Base-by-base conservation (phyloP, 2,888 invertebrate genomes). In the Cheilosia impressa region DNA sequence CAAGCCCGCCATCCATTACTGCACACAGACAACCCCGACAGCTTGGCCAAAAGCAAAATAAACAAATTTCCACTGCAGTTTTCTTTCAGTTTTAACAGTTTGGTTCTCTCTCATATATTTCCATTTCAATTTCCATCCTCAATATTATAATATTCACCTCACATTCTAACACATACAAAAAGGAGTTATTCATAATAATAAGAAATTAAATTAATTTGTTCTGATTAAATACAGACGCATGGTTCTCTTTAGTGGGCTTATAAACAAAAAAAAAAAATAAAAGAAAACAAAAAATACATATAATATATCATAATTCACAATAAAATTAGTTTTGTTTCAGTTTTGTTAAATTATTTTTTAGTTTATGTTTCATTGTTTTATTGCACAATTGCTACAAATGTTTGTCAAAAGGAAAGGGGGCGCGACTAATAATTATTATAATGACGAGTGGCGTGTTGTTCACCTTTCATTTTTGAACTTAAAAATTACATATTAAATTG, bases 281-380 rank as follows among this genome's bases (percentile, higher is more conserved):
- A 31, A 31, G 7, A 7, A 38, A 38, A 38, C 13, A 13, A 10
- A 4, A 10, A 38, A 13, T 34, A 34, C 3, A 34, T 10, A 34
- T 10, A 38, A 13, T 1, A 38, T 38, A 27, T 57, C 47, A 72
- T 77, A 77, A 71, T 77, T 58, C 77, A 68, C 57, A 73, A 62
- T 73, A 62, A 73, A 38, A 80, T 68, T 55, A 73, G 62, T 79
- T 63, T 65, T 38, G 38, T 38, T 38, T 38, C 38, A 38, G 38
- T 38, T 57, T 55, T 60, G 52, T 75, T 78, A 77, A 63, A 65
- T 78, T 66, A 71, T 58, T 78, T 72, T 82, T 84, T 84, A 84
- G 80, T 80, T 85, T 72, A 81, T 76, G 79, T 83, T 83, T 73
- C 69, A 69, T 71, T 85, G 53, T 83, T 82, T 87, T 87, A 82